Evolutionary conservation across 2,797 vertebrate genomes (phyloP), one percentile per base, ranked within the genome.

Genomic region (Bovichtus diacanthus): DNA sequence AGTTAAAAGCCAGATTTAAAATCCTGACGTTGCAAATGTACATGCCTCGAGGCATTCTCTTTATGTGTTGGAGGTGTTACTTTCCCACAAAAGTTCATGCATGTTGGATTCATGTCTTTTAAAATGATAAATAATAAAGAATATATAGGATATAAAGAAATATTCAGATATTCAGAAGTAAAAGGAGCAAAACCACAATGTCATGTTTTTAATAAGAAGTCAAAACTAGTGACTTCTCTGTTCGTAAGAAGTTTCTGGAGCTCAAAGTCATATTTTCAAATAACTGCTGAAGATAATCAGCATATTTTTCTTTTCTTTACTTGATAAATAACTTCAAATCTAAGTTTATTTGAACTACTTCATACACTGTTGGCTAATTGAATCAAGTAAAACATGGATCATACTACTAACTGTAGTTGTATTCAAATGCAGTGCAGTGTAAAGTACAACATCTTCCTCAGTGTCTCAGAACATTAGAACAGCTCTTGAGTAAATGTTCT

Each of bases 1-100:
- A 47, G 74, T 27, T 61, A 31, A 61, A 75, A 81, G 50, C 6
- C 58, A 64, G 63, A 64, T 69, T 65, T 46, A 27, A 60, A 75
- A 69, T 55, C 59, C 25, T 12, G 55, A 73, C 68, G 29, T 15
- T 51, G 25, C 31, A 76, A 29, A 60, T 38, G 34, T 41, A 27
- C 10, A 2, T 34, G 34, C 31, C 39, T 50, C 18, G 10, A 9
- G 62, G 39, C 59, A 16, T 54, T 61, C 19, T 21, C 12, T 41
- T 62, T 16, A 38, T 53, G 18, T 34, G 31, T 36, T 38, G 0
- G 13, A 4, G 6, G 0, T 3, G 5, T 43, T 66, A 4, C 11
- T 63, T 15, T 69, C 15, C 10, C 4, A 21, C 61, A 16, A 43
- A 53, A 41, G 18, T 43, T 31, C 6, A 62, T 15, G 4, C 36